These are phyloP conservation scores for Zaprionus taronus DNA, from an alignment of 1,140 invertebrate genomes.

Conservation along the genomic window DNA sequence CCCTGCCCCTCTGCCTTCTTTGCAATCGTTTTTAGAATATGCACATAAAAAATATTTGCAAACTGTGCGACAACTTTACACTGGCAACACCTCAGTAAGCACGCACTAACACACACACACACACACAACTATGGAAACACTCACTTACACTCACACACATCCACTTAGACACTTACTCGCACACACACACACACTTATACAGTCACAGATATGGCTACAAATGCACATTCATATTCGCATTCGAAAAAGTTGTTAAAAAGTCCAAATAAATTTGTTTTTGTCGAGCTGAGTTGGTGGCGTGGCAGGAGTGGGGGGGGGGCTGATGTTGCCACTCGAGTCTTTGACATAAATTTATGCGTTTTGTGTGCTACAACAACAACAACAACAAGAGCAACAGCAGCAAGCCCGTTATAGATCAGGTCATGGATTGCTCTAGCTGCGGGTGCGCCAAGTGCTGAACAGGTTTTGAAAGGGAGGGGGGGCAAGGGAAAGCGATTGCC, in stretches of 20 bases:
- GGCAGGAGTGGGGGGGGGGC: not conserved
- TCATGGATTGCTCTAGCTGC: slow-evolving; percentile 48
- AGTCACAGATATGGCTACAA: slow-evolving; percentile 24
- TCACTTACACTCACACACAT: slow-evolving; percentile 7
- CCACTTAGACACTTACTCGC: not conserved
- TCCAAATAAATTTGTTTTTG: slow-evolving; percentile 81
- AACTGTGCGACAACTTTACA: slow-evolving; percentile 45
- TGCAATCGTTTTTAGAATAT: slow-evolving; percentile 24
- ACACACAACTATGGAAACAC: slow-evolving; percentile 28
- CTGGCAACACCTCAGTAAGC: slow-evolving; percentile 38
- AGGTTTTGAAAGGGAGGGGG: not conserved
- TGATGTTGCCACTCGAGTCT: slow-evolving; percentile 61
- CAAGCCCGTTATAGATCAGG: slow-evolving; percentile 65
- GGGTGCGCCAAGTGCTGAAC: slow-evolving; percentile 11
- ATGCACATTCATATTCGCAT: slow-evolving; percentile 38
- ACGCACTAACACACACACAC: slow-evolving; percentile 21
- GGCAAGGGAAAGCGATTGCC: slow-evolving; percentile 39
- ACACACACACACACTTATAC: slow-evolving; percentile 12
- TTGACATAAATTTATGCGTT: slow-evolving; percentile 83
- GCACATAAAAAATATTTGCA: slow-evolving; percentile 48
- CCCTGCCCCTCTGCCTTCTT: not conserved
- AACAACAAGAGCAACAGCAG: slow-evolving; percentile 39
- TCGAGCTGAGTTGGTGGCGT: slow-evolving; percentile 8
- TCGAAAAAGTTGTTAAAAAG: slow-evolving; percentile 76
- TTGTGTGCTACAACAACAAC: slow-evolving; percentile 55